Conservation (phyloP, 2,888 invertebrate genomes). For the Anthophora plumipes region DNA sequence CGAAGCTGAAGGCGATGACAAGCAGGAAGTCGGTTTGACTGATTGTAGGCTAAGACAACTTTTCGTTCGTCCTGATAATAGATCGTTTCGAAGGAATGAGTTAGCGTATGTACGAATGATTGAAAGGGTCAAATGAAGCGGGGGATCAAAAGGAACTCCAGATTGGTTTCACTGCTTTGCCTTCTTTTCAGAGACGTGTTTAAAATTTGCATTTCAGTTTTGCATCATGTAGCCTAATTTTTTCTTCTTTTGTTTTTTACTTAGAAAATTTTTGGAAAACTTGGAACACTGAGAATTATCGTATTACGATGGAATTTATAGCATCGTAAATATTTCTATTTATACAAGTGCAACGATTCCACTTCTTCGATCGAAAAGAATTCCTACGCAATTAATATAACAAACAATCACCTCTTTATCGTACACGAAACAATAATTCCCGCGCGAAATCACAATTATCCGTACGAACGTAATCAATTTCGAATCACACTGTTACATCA, state of each 20-base stretch:
- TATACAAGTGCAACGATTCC: too few relatives aligned
- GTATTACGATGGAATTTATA: too few relatives aligned
- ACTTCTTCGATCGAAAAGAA: too few relatives aligned
- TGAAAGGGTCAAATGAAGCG: slow-evolving; percentile 29
- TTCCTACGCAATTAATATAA: too few relatives aligned
- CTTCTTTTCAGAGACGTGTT: neutral
- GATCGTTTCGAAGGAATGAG: slow-evolving; percentile 33
- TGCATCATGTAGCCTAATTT: too few relatives aligned
- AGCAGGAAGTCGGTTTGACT: slow-evolving; percentile 30
- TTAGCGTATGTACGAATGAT: slow-evolving; percentile 27
- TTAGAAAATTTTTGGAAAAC: too few relatives aligned
- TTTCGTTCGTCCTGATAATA: slow-evolving; percentile 18
- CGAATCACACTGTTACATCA: neutral
- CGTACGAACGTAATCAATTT: neutral
- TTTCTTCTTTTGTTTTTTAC: too few relatives aligned
- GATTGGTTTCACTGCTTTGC: slow-evolving; percentile 13
- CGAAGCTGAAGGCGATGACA: slow-evolving; percentile 16
- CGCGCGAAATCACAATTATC: neutral
- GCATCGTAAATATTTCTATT: too few relatives aligned
- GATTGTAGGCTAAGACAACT: slow-evolving; percentile 20
- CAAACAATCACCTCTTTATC: too few relatives aligned
- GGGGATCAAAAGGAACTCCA: slow-evolving; percentile 22
- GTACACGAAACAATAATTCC: too few relatives aligned
- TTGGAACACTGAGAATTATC: too few relatives aligned
- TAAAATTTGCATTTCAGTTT: too few relatives aligned